Conservation (phyloP, 2,797 vertebrate species). For the Syngnathus acus region DNA sequence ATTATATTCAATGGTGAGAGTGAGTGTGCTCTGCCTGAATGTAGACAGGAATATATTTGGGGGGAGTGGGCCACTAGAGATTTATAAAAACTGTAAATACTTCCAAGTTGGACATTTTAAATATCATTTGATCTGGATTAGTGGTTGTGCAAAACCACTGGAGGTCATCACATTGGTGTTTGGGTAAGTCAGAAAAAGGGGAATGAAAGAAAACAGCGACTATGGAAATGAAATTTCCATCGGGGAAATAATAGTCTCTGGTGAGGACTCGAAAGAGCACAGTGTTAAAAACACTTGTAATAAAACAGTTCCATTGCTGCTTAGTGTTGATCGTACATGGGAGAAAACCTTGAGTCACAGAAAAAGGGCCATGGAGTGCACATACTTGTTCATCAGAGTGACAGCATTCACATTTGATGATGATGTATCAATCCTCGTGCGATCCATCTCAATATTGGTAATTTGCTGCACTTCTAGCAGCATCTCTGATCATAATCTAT, state of each 20-base stretch:
- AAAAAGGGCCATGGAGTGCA: too few relatives aligned
- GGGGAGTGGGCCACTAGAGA: constrained; percentile 14
- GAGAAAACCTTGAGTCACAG: not conserved
- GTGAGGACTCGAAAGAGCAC: not conserved
- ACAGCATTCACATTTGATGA: too few relatives aligned
- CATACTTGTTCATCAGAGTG: too few relatives aligned
- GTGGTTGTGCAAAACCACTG: not conserved
- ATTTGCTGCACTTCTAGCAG: too few relatives aligned
- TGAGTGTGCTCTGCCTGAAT: constrained; percentile 2
- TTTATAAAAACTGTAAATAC: constrained; percentile 11
- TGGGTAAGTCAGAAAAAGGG: not conserved
- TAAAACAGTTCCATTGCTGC: not conserved
- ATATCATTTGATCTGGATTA: constrained; percentile 40
- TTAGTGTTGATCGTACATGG: not conserved
- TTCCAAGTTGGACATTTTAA: constrained; percentile 20
- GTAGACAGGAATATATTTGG: constrained; percentile 12
- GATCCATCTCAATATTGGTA: too few relatives aligned
- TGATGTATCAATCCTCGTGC: too few relatives aligned
- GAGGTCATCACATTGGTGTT: constrained; percentile 8
- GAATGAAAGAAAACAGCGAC: constrained; percentile 3
- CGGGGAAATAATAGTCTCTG: not conserved
- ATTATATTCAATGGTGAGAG: constrained; percentile 4
- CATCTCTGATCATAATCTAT: too few relatives aligned
- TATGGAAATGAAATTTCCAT: not conserved
- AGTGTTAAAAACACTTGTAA: constrained; percentile 1